phyloP scores from a whole-genome alignment of 2,113 vertebrate genomes.

The Jacana jacana region DNA sequence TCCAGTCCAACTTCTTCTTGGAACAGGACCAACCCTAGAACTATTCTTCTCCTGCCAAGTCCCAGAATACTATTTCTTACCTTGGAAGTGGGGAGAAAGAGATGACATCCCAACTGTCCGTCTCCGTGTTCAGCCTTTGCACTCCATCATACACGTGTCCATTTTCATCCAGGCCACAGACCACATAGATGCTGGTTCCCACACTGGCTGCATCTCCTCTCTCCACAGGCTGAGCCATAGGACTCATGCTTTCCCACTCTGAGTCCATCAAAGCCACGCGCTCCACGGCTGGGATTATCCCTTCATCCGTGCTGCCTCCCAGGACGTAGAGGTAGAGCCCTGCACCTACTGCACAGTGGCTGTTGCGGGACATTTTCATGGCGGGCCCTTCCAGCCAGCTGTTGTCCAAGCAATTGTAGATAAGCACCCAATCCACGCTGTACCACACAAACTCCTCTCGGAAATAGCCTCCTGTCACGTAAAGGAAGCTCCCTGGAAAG shows the following conservation, averaged over 20 bases:
- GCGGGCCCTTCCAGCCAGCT: constrained; percentile 84
- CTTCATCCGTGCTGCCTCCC: constrained; percentile 84
- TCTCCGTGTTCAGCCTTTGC: constrained; percentile 76
- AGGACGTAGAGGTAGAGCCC: constrained; percentile 79
- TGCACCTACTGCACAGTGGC: constrained; percentile 82
- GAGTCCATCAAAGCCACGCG: constrained; percentile 72
- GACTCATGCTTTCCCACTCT: constrained; percentile 77
- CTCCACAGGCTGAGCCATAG: constrained; percentile 84
- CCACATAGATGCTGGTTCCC: constrained; percentile 78
- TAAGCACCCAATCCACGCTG: constrained; percentile 85
- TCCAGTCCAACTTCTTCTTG: not conserved
- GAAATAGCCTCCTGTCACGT: constrained; percentile 87
- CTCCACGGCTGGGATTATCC: constrained; percentile 79
- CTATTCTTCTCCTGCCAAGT: not conserved
- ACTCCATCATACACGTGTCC: constrained; percentile 84
- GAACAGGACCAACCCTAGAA: not conserved
- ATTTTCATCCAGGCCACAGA: constrained; percentile 88
- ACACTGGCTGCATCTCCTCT: constrained; percentile 74
- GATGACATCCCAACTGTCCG: constrained; percentile 84
- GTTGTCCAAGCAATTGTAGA: constrained; percentile 78
- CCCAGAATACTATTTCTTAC: constrained; percentile 58
- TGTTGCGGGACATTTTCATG: constrained; percentile 82
- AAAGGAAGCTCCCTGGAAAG: constrained; percentile 71
- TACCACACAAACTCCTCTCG: constrained; percentile 86
- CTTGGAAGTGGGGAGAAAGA: constrained; percentile 85